These are phyloP conservation scores for Sebastes steindachneri DNA, from an alignment of 2,797 vertebrate species.

Conservation along the genomic window DNA sequence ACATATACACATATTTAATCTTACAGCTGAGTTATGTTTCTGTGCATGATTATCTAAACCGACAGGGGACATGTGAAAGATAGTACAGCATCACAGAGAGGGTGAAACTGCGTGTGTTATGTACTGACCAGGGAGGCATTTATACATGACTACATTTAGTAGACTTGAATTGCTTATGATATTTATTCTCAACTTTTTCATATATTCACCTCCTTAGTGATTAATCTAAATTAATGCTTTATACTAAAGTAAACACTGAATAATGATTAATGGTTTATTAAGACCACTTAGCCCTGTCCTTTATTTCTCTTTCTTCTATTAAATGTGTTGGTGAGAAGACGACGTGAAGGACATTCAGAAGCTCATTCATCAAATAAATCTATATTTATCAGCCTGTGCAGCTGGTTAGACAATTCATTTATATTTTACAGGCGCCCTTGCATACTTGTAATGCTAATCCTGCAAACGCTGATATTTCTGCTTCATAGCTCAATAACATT, in stretches of 20 bases:
- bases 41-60: background rate
- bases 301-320: background rate
- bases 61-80: background rate
- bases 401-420: slow-evolving; percentile 38
- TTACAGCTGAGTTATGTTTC: background rate
- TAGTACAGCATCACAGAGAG: background rate
- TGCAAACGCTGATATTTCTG: slow-evolving; percentile 56
- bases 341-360: slow-evolving; percentile 34
- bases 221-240: background rate
- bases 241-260: background rate
- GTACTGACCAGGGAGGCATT: background rate
- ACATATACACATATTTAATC: background rate
- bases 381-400: slow-evolving; percentile 35
- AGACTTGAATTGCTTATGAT: background rate
- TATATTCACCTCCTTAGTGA: background rate
- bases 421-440: slow-evolving; percentile 22
- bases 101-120: background rate
- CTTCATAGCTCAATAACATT: slow-evolving; percentile 49
- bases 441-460: slow-evolving; percentile 41
- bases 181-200: background rate
- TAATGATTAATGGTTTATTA: slow-evolving; percentile 13
- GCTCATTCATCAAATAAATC: slow-evolving; percentile 48
- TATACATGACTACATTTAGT: background rate
- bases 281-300: background rate
- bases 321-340: slow-evolving; percentile 6